Evolutionary conservation across 1,140 invertebrate species (phyloP).

Genomic region (Brachionus plicatilis): DNA sequence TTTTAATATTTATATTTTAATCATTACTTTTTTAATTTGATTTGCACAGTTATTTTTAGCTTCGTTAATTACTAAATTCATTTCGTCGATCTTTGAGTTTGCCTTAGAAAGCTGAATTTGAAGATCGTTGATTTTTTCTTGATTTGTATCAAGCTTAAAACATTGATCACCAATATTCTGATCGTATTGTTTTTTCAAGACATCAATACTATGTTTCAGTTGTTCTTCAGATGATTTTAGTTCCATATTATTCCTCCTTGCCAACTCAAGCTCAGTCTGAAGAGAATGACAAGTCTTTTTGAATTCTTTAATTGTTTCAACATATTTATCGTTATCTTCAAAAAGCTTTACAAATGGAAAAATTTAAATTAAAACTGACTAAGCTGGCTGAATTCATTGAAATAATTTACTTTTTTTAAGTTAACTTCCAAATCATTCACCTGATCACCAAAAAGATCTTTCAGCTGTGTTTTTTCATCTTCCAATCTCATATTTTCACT

Average conservation of each 20-base stretch:
- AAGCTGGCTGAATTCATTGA: not conserved
- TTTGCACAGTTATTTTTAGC: not conserved
- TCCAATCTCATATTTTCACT: not conserved
- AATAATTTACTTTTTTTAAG: not conserved
- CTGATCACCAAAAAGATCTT: conserved; percentile 2
- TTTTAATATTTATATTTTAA: not conserved
- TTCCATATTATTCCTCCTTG: not conserved
- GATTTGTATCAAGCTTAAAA: not conserved
- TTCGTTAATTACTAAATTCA: not conserved
- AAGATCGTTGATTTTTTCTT: conserved; percentile 3
- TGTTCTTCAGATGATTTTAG: not conserved
- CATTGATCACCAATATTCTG: conserved; percentile 8
- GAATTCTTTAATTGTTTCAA: not conserved
- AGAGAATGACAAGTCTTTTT: not conserved
- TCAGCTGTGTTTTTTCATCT: not conserved
- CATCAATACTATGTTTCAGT: not conserved
- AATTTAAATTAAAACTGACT: not conserved
- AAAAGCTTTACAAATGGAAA: not conserved
- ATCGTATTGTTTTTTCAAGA: conserved; percentile 14
- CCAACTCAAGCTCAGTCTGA: not conserved
- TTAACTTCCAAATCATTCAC: conserved; percentile 13
- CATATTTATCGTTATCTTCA: conserved; percentile 14
- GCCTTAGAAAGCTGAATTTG: not conserved
- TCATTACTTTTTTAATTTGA: not conserved
- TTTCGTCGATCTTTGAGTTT: conserved; percentile 11